Evolutionary conservation across 30 jellyfish, hydroid and myxozoan species (phyloP).

Genomic region (Catostylus mosaicus): DNA sequence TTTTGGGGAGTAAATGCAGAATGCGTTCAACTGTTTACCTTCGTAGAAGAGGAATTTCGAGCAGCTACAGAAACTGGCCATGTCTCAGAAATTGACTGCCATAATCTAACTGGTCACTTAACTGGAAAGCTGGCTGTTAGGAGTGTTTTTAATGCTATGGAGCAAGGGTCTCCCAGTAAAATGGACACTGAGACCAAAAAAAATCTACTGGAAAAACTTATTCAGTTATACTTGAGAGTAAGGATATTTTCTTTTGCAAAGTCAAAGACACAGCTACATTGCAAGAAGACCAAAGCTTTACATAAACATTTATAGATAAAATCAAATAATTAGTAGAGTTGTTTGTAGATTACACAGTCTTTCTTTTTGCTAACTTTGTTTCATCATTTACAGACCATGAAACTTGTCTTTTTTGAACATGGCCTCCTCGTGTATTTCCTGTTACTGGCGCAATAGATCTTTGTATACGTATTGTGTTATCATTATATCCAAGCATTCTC

Average conservation of each 20-base stretch:
- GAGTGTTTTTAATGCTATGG: slow-evolving; percentile 33
- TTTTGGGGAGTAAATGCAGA: slow-evolving; percentile 52
- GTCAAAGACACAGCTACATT: too few species aligned
- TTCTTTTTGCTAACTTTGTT: slow-evolving; percentile 6
- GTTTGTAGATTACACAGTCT: slow-evolving; percentile 5
- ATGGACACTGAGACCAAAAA: too few species aligned
- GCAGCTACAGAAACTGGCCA: slow-evolving; percentile 31
- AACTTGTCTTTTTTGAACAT: slow-evolving; percentile 19
- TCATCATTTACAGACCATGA: slow-evolving; percentile 19
- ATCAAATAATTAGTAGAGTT: slow-evolving; percentile 36
- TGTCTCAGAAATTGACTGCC: slow-evolving; percentile 24
- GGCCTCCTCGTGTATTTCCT: slow-evolving; percentile 60
- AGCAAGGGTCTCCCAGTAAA: slow-evolving; percentile 7
- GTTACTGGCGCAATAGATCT: too few species aligned
- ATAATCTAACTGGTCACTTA: slow-evolving; percentile 10
- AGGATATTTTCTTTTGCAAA: too few species aligned
- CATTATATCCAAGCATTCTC: too few species aligned
- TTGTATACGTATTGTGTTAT: too few species aligned
- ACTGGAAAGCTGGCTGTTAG: background rate
- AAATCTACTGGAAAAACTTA: too few species aligned
- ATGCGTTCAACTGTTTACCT: slow-evolving; percentile 3
- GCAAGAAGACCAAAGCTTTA: too few species aligned
- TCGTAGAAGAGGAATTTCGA: slow-evolving; percentile 31
- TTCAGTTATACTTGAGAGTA: too few species aligned
- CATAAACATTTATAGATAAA: too few species aligned